Evolutionary conservation across 1,140 invertebrate genomes (phyloP).

Genomic region (Temnothorax curvispinosus): DNA sequence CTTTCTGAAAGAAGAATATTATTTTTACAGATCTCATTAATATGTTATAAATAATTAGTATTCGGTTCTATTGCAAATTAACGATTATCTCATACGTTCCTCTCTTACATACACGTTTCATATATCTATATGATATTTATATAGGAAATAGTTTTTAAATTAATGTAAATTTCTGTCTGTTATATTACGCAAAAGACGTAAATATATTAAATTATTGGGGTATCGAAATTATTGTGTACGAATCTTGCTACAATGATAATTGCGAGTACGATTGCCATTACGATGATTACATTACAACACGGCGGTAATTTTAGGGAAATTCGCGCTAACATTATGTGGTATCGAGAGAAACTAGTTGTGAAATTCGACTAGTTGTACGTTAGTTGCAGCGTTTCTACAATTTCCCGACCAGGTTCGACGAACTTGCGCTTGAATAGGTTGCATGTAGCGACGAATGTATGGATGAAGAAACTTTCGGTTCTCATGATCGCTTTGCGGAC

Average conservation of each 20-base stretch:
- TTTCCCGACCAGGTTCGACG: constrained; percentile 43
- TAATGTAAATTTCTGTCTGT: too few species aligned
- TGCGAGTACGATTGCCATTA: constrained; percentile 26
- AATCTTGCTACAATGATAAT: constrained; percentile 18
- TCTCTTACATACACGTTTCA: too few species aligned
- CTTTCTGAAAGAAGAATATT: neutral
- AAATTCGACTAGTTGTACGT: constrained; percentile 36
- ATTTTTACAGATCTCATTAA: neutral
- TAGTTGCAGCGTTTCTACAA: constrained; percentile 56
- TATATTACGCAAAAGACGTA: neutral
- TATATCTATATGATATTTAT: neutral
- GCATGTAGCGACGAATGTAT: constrained; percentile 56
- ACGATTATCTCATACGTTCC: neutral
- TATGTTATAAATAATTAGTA: too few species aligned
- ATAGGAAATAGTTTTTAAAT: too few species aligned
- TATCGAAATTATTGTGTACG: neutral
- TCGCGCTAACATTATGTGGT: constrained; percentile 38
- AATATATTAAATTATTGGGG: neutral
- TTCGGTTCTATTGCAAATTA: neutral
- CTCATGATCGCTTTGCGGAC: constrained; percentile 30
- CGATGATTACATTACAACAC: constrained; percentile 32
- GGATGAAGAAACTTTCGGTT: constrained; percentile 55
- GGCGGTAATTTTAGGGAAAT: constrained; percentile 38
- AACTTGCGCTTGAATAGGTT: constrained; percentile 57
- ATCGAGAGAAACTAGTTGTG: constrained; percentile 50